Evolutionary conservation across 2,113 vertebrate genomes (phyloP).

Genomic region (Trogon melanurus): DNA sequence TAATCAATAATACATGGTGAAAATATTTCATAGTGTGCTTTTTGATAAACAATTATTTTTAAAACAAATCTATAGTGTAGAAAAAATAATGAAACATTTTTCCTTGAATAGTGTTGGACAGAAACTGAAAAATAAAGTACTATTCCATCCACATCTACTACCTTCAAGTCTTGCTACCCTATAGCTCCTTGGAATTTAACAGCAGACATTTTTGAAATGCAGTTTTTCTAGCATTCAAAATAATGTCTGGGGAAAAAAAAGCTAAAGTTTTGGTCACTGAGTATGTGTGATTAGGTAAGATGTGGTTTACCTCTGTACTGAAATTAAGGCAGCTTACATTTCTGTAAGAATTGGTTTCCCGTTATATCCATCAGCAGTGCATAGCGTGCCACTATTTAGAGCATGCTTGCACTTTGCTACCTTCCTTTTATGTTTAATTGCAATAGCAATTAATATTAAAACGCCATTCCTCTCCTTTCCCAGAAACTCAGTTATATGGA

Average conservation of each 20-base stretch:
- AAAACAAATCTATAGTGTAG: not conserved
- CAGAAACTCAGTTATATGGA: not conserved
- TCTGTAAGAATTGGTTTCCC: not conserved
- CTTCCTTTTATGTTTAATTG: not conserved
- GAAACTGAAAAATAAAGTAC: not conserved
- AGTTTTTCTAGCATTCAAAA: not conserved
- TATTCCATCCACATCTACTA: not conserved
- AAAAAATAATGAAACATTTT: not conserved
- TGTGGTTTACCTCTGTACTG: not conserved
- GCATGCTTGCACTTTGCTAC: not conserved
- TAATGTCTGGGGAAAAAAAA: not conserved
- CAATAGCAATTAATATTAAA: not conserved
- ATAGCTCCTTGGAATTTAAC: not conserved
- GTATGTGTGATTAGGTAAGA: not conserved
- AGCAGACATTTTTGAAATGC: not conserved
- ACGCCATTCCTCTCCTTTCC: not conserved
- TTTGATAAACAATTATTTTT: not conserved
- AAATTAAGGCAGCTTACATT: not conserved
- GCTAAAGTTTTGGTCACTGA: not conserved
- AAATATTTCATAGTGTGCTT: not conserved
- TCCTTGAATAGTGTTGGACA: not conserved
- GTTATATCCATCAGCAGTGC: not conserved
- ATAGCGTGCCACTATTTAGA: not conserved
- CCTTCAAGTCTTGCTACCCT: not conserved
- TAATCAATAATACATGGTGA: not conserved